Percentiles rank a stretch among this genome's conserved stretches.
Evolutionary conservation across 2,797 vertebrate species (phyloP).

Genomic region (Salmo trutta): DNA sequence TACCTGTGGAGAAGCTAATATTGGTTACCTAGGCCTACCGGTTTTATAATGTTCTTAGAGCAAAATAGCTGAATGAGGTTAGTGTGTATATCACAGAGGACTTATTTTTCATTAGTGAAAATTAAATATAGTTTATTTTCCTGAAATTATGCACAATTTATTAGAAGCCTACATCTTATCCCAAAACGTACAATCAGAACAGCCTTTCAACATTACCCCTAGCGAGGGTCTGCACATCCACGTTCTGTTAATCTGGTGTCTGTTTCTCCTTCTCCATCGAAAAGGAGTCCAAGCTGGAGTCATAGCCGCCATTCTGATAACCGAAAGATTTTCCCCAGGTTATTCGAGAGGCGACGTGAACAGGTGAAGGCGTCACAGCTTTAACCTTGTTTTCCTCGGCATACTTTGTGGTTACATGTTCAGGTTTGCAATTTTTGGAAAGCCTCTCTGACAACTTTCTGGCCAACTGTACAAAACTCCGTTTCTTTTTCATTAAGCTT

Average conservation of each 20-base stretch:
- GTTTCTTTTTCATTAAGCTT: conserved; percentile 1
- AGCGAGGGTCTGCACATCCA: background rate
- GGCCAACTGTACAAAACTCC: conserved; percentile 58
- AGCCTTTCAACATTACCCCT: conserved; percentile 11
- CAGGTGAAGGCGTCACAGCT: background rate
- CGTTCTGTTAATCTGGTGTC: background rate
- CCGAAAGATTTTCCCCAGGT: conserved; percentile 66
- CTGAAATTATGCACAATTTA: background rate
- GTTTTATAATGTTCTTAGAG: background rate
- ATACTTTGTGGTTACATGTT: background rate
- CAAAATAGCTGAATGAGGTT: background rate
- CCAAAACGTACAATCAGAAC: conserved; percentile 24
- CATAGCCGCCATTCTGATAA: conserved; percentile 63
- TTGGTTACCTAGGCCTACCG: background rate
- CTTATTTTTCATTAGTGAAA: background rate
- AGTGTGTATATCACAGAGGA: background rate
- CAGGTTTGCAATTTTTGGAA: conserved; percentile 33
- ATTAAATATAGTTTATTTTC: background rate
- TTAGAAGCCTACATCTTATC: background rate
- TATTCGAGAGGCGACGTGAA: conserved; percentile 48
- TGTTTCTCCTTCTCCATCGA: background rate
- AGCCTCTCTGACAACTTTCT: conserved; percentile 68
- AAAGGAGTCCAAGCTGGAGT: conserved; percentile 34
- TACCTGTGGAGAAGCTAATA: background rate
- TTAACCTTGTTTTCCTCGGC: background rate